A percentile compares a stretch with the other conserved stretches of the same genome.
phyloP scores from a whole-genome alignment of 2,113 vertebrate genomes.

The Hystrix brachyura region DNA sequence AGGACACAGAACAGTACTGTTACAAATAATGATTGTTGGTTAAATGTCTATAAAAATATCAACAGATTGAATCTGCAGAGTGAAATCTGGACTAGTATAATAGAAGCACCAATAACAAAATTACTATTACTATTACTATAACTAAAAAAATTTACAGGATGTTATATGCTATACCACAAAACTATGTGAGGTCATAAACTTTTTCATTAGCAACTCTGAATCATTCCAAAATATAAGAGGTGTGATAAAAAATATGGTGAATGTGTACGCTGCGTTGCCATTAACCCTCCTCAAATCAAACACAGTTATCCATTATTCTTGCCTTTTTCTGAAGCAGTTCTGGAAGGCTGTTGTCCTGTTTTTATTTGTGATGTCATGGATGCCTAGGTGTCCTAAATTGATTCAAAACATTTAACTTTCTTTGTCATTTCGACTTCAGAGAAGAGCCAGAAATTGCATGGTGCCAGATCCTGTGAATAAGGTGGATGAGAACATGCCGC shows the following conservation, averaged over 20 bases:
- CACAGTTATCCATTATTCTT: not conserved
- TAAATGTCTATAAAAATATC: not conserved
- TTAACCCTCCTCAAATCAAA: not conserved
- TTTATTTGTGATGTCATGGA: not conserved
- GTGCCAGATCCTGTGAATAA: not conserved
- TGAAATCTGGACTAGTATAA: conserved; percentile 9
- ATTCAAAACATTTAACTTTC: not conserved
- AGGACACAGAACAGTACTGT: not conserved
- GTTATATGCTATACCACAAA: not conserved
- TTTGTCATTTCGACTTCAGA: not conserved
- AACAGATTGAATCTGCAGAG: not conserved
- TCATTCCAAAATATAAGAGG: not conserved
- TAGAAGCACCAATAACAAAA: not conserved
- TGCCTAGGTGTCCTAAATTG: not conserved
- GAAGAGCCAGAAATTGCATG: not conserved
- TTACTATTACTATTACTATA: not conserved
- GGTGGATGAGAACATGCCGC: not conserved
- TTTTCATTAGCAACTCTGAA: not conserved
- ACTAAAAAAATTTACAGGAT: not conserved
- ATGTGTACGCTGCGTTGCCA: not conserved
- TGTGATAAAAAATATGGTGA: not conserved
- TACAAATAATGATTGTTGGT: not conserved
- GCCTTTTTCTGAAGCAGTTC: not conserved
- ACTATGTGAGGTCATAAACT: not conserved
- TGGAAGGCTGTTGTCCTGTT: not conserved